Conservation (phyloP, 2,797 vertebrate genomes). For the Corythornis leucogaster region DNA sequence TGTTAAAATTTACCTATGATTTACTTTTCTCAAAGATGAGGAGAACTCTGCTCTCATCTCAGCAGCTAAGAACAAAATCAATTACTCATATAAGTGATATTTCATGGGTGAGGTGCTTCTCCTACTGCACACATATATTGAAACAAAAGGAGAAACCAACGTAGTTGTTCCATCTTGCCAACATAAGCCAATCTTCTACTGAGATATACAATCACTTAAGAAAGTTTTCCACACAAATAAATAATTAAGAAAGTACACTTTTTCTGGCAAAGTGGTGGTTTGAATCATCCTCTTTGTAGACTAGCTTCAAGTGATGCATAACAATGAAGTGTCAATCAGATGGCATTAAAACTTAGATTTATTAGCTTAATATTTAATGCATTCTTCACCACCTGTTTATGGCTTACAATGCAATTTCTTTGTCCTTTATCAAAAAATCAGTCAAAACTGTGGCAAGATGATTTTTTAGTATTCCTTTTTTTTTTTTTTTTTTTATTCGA, state of each 20-base stretch:
- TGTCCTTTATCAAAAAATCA: not conserved
- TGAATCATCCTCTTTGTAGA: not conserved
- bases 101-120: not conserved
- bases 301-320: not conserved
- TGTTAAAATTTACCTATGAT: not conserved
- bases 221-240: not conserved
- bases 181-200: not conserved
- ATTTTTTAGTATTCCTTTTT: not conserved
- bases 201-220: not conserved
- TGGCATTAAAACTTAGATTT: not conserved
- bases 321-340: not conserved
- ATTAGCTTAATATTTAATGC: conserved; percentile 8
- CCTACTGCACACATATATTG: not conserved
- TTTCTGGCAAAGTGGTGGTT: not conserved
- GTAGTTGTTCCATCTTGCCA: not conserved
- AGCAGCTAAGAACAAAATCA: not conserved
- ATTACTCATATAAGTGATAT: not conserved
- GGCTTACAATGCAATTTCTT: not conserved
- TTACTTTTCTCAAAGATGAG: not conserved
- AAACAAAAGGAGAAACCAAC: not conserved
- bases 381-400: not conserved
- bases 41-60: not conserved
- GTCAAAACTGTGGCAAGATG: not conserved
- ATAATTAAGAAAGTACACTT: not conserved
- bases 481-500: not conserved